Evolutionary conservation across 2,113 vertebrate species (phyloP).

Genomic region (Pedionomus torquatus): DNA sequence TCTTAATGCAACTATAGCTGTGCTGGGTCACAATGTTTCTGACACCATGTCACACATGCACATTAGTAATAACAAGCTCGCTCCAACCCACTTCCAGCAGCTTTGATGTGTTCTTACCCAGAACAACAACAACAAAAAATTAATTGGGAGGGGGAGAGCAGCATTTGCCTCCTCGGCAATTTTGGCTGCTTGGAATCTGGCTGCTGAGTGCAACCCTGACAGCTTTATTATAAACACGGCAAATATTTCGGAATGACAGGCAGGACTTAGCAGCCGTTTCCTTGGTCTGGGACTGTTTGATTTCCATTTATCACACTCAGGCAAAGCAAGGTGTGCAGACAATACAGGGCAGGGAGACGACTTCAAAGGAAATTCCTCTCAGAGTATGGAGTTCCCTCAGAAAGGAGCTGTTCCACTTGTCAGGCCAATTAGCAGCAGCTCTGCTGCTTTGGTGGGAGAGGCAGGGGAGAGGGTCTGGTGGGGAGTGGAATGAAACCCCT

Average conservation of each 20-base stretch:
- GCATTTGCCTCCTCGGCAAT: background rate
- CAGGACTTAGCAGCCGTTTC: background rate
- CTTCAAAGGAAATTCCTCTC: slow-evolving; percentile 43
- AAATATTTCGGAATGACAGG: background rate
- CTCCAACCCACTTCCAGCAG: background rate
- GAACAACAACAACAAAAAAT: background rate
- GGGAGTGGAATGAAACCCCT: background rate
- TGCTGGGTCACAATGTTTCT: background rate
- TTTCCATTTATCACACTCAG: background rate
- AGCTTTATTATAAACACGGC: background rate
- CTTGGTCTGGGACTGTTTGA: background rate
- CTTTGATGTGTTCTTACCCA: background rate
- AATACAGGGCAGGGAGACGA: background rate
- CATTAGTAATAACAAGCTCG: background rate
- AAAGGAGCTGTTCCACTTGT: slow-evolving; percentile 38
- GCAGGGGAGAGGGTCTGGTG: background rate
- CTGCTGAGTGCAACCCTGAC: background rate
- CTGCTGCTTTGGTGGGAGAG: background rate
- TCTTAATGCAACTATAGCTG: background rate
- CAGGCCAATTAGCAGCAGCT: slow-evolving; percentile 15
- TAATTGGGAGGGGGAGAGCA: background rate
- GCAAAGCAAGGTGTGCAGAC: slow-evolving; percentile 43
- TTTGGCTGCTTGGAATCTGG: background rate
- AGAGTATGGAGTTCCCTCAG: background rate
- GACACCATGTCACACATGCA: background rate